Base-by-base conservation (phyloP, 2,113 vertebrate species). In the Ictalurus furcatus region DNA sequence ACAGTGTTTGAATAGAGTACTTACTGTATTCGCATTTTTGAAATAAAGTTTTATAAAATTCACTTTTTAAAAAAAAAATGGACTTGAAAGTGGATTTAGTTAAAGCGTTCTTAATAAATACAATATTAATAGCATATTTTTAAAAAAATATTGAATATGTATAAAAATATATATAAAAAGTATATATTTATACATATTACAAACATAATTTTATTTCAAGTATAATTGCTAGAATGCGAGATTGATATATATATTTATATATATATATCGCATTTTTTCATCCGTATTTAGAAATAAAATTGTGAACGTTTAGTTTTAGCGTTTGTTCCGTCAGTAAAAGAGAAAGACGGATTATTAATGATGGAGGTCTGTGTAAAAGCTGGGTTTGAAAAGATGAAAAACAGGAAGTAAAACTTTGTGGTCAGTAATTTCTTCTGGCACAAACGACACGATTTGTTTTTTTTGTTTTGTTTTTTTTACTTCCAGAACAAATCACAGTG, bases 381-480 rank as follows among this genome's bases (percentile, higher is more conserved):
- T 87, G 40, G 80, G 69, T 58, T 69, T 9, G 58, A 87, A 79
- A 90, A 87, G 85, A 87, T 59, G 89, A 87, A 90, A 40, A 73
- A 21, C 65, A 23, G 40, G 44, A 37, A 34, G 34, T 44, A 58
- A 59, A 19, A 11, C 1, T 0, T 52, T 71, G 84, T 54, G 84
- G 84, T 71, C n/a, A 34, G 17, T 74, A 21, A 74, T 40, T 74
- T 40, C 17, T 3, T 7, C 17, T 74, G 34, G 13, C 30, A 34
- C n/a, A 34, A n/a, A 30, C 28, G 4, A 67, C 28, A 1, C 65
- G 0, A 13, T 30, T 67, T 0, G 25, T 52, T 52, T 48, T 7
- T 48, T 48, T 48, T 48, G 6, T 11, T 52, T 52, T n/a, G n/a
- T n/a, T 52, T n/a, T 69, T 30, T 30, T 69, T 30, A 69, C 65